A percentile compares a stretch with the other conserved stretches of the same genome.
Evolutionary conservation across 2,797 vertebrate species (phyloP).

Genomic region (Pipistrellus pipistrellus): DNA sequence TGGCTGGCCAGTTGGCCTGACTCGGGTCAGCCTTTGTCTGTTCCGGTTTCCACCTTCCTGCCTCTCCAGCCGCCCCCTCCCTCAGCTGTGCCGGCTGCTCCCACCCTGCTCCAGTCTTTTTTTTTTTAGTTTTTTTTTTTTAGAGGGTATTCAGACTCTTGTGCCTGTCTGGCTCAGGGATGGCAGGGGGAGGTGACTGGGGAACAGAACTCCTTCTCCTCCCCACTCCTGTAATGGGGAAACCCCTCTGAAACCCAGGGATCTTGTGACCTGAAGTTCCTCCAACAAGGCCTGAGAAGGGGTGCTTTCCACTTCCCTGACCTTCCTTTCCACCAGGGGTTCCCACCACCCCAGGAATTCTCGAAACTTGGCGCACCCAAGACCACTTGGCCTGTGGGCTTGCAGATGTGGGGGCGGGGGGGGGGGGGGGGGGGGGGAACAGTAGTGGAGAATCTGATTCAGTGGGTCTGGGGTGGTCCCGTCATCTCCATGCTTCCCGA

Average conservation of each 20-base stretch:
- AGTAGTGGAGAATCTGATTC: neutral
- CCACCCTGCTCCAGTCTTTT: neutral
- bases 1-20: constrained; percentile 60
- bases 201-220: neutral
- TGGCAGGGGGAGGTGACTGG: neutral
- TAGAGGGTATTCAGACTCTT: neutral
- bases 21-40: constrained; percentile 79
- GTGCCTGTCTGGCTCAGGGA: neutral
- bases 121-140: neutral
- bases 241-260: neutral
- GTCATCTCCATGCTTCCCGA: neutral
- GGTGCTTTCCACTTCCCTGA: neutral
- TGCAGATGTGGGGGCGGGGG: neutral
- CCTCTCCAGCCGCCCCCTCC: neutral
- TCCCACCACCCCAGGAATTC: neutral
- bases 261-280: constrained; percentile 21
- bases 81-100: neutral
- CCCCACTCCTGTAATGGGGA: neutral
- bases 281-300: neutral
- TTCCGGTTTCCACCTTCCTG: constrained; percentile 49
- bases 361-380: neutral
- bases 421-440: neutral
- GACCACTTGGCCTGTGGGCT: neutral
- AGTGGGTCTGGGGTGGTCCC: neutral
- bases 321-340: neutral